Evolutionary conservation across 2,113 vertebrate species (phyloP).

Genomic region (Actenoides lindsayi): DNA sequence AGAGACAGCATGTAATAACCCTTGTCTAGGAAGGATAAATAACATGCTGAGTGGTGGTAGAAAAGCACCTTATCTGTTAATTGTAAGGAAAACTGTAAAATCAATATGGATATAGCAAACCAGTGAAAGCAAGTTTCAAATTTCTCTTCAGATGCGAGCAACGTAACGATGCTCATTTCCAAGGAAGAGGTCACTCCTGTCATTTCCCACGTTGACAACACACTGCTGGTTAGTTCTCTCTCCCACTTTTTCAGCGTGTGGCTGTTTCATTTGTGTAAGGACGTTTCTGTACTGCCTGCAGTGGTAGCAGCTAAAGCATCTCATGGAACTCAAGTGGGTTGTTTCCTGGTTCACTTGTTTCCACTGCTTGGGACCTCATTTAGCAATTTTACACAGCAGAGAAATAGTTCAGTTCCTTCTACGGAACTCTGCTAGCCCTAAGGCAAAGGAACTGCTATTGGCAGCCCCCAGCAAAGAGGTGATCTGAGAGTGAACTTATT

Average conservation of each 20-base stretch:
- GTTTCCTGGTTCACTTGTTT: neutral
- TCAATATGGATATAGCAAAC: neutral
- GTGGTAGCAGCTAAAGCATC: neutral
- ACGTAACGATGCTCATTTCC: fast-evolving
- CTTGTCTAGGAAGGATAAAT: conserved; percentile 57
- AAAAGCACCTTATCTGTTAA: conserved; percentile 23
- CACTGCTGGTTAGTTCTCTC: neutral
- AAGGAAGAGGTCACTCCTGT: neutral
- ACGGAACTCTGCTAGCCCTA: neutral
- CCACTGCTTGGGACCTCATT: neutral
- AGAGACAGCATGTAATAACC: conserved; percentile 22
- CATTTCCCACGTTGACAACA: fast-evolving
- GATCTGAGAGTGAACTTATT: neutral
- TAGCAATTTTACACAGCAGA: neutral
- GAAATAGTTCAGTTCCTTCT: neutral
- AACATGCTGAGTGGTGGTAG: neutral
- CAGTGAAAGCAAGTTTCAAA: neutral
- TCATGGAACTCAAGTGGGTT: neutral
- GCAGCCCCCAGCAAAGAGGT: neutral
- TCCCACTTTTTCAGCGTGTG: fast-evolving
- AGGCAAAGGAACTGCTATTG: neutral
- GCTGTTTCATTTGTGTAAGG: fast-evolving
- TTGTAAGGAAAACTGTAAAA: neutral
- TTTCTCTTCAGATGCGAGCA: neutral
- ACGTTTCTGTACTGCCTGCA: neutral